phyloP scores from a whole-genome alignment of 2,113 vertebrate genomes.

The Nothocercus julius region DNA sequence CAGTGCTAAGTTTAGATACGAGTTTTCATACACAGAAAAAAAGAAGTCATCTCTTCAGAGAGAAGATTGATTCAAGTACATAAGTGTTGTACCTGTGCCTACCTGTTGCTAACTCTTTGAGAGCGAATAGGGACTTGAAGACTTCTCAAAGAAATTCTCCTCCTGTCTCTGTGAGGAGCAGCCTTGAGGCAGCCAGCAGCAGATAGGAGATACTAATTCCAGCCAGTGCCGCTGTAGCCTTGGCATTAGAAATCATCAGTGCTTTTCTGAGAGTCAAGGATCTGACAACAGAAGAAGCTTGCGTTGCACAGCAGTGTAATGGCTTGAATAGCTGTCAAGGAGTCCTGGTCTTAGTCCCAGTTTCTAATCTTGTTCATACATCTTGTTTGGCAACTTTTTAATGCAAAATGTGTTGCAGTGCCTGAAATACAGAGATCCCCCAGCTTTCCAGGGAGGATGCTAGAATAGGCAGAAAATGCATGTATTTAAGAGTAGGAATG shows the following conservation, averaged over 20 bases:
- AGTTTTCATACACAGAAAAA: not conserved
- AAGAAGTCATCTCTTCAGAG: not conserved
- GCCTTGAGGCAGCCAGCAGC: not conserved
- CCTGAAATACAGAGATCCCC: not conserved
- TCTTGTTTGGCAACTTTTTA: not conserved
- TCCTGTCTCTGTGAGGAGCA: not conserved
- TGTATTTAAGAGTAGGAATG: not conserved
- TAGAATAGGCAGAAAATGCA: not conserved
- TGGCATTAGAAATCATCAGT: not conserved
- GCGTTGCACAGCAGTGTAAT: not conserved
- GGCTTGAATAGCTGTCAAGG: not conserved
- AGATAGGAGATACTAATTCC: not conserved
- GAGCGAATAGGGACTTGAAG: not conserved
- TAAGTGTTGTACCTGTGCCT: not conserved
- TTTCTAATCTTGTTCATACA: not conserved
- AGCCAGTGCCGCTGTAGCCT: not conserved
- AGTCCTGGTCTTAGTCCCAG: not conserved
- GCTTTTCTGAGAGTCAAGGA: not conserved
- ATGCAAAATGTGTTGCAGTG: not conserved
- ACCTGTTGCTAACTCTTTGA: not conserved
- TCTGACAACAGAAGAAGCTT: not conserved
- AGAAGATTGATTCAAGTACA: not conserved
- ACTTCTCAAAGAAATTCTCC: not conserved
- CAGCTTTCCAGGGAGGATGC: not conserved
- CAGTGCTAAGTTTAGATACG: fast-evolving